Conservation (phyloP, 2,797 vertebrate genomes). For the Rhynchotus rufescens region DNA sequence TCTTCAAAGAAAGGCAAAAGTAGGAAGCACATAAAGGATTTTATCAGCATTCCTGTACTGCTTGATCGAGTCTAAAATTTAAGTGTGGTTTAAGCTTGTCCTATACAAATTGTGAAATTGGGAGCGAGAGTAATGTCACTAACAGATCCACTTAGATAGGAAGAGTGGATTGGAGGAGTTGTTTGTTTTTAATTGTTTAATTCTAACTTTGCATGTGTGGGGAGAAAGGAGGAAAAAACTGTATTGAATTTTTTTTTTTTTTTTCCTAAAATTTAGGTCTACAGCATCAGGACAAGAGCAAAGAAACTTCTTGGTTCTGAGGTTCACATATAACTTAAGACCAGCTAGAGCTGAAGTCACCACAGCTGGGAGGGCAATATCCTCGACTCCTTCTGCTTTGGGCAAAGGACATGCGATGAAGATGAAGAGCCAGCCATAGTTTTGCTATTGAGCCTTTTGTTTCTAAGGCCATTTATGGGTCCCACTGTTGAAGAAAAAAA, state of each 20-base stretch:
- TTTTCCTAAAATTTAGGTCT: slow-evolving; percentile 80
- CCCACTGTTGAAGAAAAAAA: slow-evolving; percentile 48
- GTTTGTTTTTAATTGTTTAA: neutral
- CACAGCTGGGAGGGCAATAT: slow-evolving; percentile 15
- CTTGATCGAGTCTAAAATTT: neutral
- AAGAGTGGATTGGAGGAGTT: neutral
- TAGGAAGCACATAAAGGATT: neutral
- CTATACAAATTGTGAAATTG: neutral
- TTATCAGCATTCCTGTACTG: neutral
- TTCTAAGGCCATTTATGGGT: slow-evolving; percentile 61
- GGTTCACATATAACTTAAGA: slow-evolving; percentile 24
- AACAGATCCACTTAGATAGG: neutral
- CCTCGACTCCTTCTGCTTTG: slow-evolving; percentile 27
- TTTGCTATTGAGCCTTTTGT: slow-evolving; percentile 70
- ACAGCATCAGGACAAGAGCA: slow-evolving; percentile 91
- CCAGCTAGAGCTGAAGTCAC: slow-evolving; percentile 31
- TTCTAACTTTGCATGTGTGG: neutral
- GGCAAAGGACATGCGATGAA: slow-evolving; percentile 54
- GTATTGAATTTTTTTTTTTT: neutral
- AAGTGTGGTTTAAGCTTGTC: neutral
- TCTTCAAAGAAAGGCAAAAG: neutral
- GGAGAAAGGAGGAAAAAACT: neutral
- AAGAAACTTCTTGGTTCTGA: slow-evolving; percentile 93
- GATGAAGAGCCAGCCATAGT: slow-evolving; percentile 53
- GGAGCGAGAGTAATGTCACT: neutral